Conservation (phyloP, 2,113 vertebrate genomes). For the Vidua chalybeata region DNA sequence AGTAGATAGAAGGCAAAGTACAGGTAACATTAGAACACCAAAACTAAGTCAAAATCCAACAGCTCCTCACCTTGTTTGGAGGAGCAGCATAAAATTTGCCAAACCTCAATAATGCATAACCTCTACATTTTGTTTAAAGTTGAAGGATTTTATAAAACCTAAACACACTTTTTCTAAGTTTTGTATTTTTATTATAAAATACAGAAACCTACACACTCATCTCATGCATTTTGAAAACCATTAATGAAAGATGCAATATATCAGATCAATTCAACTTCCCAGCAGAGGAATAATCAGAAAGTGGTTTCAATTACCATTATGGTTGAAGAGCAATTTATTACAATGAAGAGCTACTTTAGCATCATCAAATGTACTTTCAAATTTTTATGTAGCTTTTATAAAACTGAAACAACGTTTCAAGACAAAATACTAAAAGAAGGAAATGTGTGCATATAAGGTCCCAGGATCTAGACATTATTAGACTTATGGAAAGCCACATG, state of each 20-base stretch:
- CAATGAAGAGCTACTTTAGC: not conserved
- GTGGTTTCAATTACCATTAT: not conserved
- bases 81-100: not conserved
- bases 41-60: not conserved
- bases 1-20: not conserved
- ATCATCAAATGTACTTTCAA: not conserved
- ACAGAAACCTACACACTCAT: not conserved
- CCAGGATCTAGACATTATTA: not conserved
- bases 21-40: rapidly evolving
- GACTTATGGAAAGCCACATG: not conserved
- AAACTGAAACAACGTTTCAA: not conserved
- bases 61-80: not conserved
- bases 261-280: not conserved
- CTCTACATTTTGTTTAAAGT: not conserved
- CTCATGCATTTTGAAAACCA: not conserved
- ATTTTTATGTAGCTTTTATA: not conserved
- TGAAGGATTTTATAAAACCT: not conserved
- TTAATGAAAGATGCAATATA: not conserved
- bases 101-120: not conserved
- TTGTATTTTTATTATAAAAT: not conserved
- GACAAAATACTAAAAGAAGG: not conserved
- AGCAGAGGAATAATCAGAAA: not conserved
- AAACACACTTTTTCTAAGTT: not conserved
- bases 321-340: not conserved
- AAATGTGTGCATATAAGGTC: not conserved